A percentile compares a stretch with the other conserved stretches of the same genome.
Conservation (phyloP, 2,113 vertebrate species). For the Diphyllodes magnificus region DNA sequence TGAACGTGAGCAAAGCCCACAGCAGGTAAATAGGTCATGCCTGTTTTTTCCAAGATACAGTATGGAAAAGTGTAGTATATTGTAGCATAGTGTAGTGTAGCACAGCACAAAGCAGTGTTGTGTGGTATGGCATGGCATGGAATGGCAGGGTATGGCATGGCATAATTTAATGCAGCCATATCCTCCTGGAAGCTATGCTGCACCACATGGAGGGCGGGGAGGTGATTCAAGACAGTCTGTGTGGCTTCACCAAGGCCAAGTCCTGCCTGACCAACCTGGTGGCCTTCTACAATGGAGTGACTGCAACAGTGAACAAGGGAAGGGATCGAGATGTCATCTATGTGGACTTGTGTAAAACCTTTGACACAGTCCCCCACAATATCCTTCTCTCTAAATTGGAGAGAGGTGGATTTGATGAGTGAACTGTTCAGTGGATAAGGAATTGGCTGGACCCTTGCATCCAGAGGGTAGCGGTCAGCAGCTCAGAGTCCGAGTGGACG, state of each 20-base stretch:
- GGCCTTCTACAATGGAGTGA: not conserved
- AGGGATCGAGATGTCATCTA: not conserved
- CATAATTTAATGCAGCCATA: not conserved
- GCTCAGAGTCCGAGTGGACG: not conserved
- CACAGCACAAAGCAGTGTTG: too few relatives aligned
- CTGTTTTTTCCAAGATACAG: not conserved
- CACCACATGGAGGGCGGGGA: not conserved
- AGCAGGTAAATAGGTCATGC: not conserved
- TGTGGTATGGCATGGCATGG: not conserved
- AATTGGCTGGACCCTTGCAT: not conserved
- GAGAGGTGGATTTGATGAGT: not conserved
- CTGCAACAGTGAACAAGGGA: not conserved
- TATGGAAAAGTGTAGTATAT: not conserved
- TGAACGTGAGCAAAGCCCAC: not conserved
- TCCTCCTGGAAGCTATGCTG: not conserved
- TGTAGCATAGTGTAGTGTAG: accelerated
- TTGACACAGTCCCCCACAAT: not conserved
- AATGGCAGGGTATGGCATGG: not conserved
- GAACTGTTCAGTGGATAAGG: not conserved
- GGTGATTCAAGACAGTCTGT: not conserved
- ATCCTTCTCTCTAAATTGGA: not conserved
- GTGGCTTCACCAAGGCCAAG: not conserved
- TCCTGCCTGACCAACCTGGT: not conserved
- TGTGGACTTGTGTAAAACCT: not conserved
- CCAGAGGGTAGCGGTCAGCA: not conserved